These are phyloP conservation scores for Martes martes DNA, from an alignment of 2,113 vertebrate genomes.

Conservation along the genomic window DNA sequence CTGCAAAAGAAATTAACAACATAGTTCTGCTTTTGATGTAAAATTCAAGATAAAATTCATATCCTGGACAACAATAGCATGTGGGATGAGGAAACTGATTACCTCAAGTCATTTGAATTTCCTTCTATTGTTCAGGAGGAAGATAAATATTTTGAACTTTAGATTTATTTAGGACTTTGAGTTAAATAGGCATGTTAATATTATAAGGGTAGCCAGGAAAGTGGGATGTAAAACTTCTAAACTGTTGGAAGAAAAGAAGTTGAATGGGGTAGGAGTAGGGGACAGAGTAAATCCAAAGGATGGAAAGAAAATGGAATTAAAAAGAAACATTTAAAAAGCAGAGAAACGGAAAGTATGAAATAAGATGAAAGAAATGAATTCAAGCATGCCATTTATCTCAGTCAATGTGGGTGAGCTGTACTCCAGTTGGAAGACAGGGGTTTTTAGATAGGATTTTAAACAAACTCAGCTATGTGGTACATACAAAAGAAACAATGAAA, in stretches of 20 bases:
- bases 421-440: background rate
- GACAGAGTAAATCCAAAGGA: background rate
- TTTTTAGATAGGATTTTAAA: background rate
- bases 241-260: background rate
- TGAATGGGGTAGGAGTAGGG: background rate
- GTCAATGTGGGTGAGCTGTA: background rate
- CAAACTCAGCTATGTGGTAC: background rate
- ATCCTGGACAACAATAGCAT: background rate
- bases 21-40: background rate
- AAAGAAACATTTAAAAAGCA: background rate
- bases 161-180: background rate
- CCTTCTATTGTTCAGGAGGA: background rate
- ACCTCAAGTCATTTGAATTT: background rate
- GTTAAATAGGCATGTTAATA: background rate
- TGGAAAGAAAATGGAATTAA: background rate
- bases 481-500: background rate
- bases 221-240: background rate
- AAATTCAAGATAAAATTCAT: background rate
- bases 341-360: background rate
- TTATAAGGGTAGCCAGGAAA: background rate
- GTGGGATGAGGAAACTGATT: background rate
- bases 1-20: background rate
- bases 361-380: background rate
- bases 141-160: background rate
- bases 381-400: background rate